Evolutionary conservation across 2,797 vertebrate species (phyloP), one percentile per base, ranked within the genome.

Genomic region (Alfaro cultratus): DNA sequence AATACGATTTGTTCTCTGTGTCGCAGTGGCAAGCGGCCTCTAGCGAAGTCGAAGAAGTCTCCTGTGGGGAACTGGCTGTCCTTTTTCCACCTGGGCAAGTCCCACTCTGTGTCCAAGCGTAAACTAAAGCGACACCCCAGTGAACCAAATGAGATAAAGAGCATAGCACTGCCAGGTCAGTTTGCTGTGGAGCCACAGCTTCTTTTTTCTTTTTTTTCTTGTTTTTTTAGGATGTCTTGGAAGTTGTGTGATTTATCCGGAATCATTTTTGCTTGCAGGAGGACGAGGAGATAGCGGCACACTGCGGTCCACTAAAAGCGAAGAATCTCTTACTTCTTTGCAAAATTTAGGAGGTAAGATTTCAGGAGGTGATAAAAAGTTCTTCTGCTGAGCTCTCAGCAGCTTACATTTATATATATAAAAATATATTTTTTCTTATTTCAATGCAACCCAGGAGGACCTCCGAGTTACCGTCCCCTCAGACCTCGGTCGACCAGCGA

Each of bases 31-130:
- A 99, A 98, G 93, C 96, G 98, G 34, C 95, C 96, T 55, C 96
- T 97, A 74, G 95, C 89, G 82, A 99, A 98, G 93, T 95, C 96
- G 83, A 99, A 99, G 92, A 99, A 98, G 34, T 99, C 99, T 49
- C 98, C 98, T 0, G 98, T 98, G 71, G 98, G 98, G 84, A 99
- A 97, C 89, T 99, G 97, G 98, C 96, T 97, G 60, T 98, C 98
- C 41, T 99, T 99, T 92, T 99, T 99, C 94, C 98, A 97, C 92
- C 91, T 99, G 92, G 97, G 98, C 13, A 99, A 98, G 83, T 99
- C 98, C 4, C 95, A 96, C 74, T 94, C 95, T n/a, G 0, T 97
- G 79, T 96, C 97, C 77, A 99, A 99, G 55, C 96, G 97, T 78
- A 99, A 99, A 84, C 93, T 99, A 2, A 98, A 97, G 88, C 97